Evolutionary conservation across 2,888 invertebrate genomes (phyloP), one percentile per base, ranked within the genome.

Genomic region (Sialis lutaria): DNA sequence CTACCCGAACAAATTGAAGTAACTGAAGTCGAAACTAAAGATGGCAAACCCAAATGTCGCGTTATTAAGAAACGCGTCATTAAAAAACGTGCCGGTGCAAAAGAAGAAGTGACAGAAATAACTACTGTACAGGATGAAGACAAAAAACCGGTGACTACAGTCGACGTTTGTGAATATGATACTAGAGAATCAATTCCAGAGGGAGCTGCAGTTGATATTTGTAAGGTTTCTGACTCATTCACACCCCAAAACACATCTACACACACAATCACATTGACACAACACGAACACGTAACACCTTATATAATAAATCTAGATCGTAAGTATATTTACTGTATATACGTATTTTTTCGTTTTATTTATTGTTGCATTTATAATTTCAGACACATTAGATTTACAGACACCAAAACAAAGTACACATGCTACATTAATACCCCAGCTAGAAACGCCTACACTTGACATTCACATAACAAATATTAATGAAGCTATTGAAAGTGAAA

Each of bases 111-210:
- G 2, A 44, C 41, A 7, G 46, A 49, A 45, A 50, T 50, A 41
- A 42, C 47, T 37, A 65, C 58, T 51, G 56, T 60, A 32, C 53
- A 59, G 44, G 59, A 62, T 48, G 68, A 57, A 49, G 63, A 59
- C 39, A 63, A 60, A 54, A 61, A 67, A 57, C 63, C 68, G 43
- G 53, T 69, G 49, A 65, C 63, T 51, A 64, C 65, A 50, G 63
- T 72, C 22, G 57, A 60, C 33, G 59, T 69, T 4, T 60, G 59
- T 31, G n/a, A 10, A 9, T 32, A 33, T 31, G 42, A 47, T 13
- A 13, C 34, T 6, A 12, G 40, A 37, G 49, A 50, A 39, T 10
- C 42, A n/a, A 54, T 54, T 1, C 53, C 53, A 7, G 53, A 54
- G 44, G 51, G 52, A 30, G 57, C n/a, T n/a, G n/a, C n/a, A 4